These are phyloP conservation scores for Lasioglossum vierecki DNA, from an alignment of 2,888 invertebrate genomes.

Conservation along the genomic window DNA sequence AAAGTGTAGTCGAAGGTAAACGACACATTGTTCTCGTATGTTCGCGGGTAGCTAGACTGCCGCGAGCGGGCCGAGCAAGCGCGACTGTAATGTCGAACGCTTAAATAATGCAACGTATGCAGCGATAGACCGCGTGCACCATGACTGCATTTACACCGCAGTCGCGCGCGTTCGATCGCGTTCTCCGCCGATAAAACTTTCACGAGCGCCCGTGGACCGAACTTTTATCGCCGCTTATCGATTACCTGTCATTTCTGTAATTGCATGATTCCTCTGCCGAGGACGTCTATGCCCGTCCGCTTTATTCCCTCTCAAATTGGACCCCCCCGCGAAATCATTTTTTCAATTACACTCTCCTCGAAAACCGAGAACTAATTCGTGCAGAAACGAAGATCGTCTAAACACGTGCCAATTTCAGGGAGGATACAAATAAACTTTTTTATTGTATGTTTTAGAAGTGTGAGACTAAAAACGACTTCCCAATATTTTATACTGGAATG, in stretches of 20 bases:
- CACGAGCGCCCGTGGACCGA: slow-evolving; percentile 55
- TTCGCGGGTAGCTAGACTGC: slow-evolving; percentile 7
- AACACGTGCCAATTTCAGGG: not conserved
- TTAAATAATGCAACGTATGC: slow-evolving; percentile 65
- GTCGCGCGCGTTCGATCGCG: slow-evolving; percentile 47
- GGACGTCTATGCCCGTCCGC: slow-evolving; percentile 40
- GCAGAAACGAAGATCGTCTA: not conserved
- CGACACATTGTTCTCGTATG: slow-evolving; percentile 42
- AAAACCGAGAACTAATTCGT: not conserved
- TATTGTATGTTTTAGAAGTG: not conserved
- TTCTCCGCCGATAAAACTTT: slow-evolving; percentile 61
- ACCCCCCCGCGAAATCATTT: slow-evolving; percentile 4
- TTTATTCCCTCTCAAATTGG: slow-evolving; percentile 27
- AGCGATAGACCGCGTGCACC: slow-evolving; percentile 30
- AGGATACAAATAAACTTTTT: not conserved
- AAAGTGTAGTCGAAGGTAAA: slow-evolving; percentile 47
- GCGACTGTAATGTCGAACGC: slow-evolving; percentile 55
- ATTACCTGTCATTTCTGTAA: slow-evolving; percentile 47
- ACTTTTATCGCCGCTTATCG: slow-evolving; percentile 61
- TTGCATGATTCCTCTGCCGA: slow-evolving; percentile 57
- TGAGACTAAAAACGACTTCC: not conserved
- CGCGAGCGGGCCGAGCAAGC: not conserved
- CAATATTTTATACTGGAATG: not conserved
- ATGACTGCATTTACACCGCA: slow-evolving; percentile 44
- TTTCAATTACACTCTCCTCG: not conserved